Percentiles rank a stretch among this genome's conserved stretches.
These are phyloP conservation scores for Camponotus pennsylvanicus DNA, from an alignment of 1,140 invertebrate genomes.

Conservation along the genomic window DNA sequence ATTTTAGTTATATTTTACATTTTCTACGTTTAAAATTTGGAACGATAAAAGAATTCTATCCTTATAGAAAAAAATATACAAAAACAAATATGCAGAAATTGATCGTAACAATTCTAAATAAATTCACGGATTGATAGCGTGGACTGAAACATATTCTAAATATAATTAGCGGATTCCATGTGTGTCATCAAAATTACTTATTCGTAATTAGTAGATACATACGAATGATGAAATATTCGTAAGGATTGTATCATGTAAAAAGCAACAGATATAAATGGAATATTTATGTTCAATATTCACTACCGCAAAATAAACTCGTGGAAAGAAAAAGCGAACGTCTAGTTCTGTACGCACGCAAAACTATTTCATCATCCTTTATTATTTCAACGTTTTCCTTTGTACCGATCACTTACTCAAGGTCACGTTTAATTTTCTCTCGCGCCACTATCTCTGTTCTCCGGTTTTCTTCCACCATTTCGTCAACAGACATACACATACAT, in stretches of 20 bases:
- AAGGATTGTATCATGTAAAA: not conserved
- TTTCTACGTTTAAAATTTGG: too few relatives aligned
- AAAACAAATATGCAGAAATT: not conserved
- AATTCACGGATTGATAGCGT: not conserved
- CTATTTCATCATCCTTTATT: not conserved
- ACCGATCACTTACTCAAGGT: not conserved
- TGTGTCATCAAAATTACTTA: not conserved
- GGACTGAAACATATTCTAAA: not conserved
- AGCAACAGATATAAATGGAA: not conserved
- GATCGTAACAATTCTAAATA: not conserved
- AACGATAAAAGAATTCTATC: not conserved
- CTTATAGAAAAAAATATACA: not conserved
- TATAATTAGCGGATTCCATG: not conserved
- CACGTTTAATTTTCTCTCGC: slow-evolving; percentile 8
- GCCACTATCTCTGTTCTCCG: too few relatives aligned
- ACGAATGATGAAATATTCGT: not conserved
- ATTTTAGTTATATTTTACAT: not conserved
- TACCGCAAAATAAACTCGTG: not conserved
- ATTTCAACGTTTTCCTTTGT: not conserved
- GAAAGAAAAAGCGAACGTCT: not conserved
- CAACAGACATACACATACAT: too few relatives aligned
- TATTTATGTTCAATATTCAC: not conserved
- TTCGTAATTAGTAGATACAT: not conserved
- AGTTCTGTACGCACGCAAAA: not conserved
- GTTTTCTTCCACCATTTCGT: not conserved